Conservation (phyloP, 2,888 invertebrate species). For the Anoncus sp. region DNA sequence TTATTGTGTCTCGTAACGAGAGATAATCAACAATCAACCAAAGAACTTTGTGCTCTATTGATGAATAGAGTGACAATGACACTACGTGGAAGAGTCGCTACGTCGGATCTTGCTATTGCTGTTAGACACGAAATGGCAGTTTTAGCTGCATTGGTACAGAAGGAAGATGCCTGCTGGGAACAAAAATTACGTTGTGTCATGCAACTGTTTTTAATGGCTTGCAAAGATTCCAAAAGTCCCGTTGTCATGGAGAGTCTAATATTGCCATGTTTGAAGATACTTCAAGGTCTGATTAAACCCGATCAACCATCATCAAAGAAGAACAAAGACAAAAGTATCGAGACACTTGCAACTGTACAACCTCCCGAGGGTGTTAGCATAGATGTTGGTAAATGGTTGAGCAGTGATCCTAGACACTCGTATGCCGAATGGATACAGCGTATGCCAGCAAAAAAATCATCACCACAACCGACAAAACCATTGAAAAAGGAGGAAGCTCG, state of each 20-base stretch:
- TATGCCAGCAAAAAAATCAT: conserved; percentile 84
- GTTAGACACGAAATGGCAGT: conserved; percentile 96
- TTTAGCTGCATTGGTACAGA: conserved; percentile 93
- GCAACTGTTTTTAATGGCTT: conserved; percentile 92
- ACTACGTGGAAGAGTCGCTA: conserved; percentile 90
- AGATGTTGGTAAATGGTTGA: conserved; percentile 90
- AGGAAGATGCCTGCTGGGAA: conserved; percentile 98
- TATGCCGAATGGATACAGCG: conserved; percentile 90
- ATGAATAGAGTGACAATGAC: conserved; percentile 94
- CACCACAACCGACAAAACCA: conserved; percentile 74
- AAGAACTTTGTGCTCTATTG: conserved; percentile 92
- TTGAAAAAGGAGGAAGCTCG: conserved; percentile 79
- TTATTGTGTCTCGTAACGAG: conserved; percentile 94
- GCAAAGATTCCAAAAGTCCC: conserved; percentile 91
- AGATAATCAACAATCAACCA: conserved; percentile 93
- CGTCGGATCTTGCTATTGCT: conserved; percentile 89
- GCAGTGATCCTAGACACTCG: conserved; percentile 88
- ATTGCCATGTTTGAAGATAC: conserved; percentile 96
- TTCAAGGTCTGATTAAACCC: conserved; percentile 92
- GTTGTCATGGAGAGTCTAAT: conserved; percentile 96
- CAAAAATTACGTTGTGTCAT: conserved; percentile 94
- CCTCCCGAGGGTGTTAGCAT: conserved; percentile 87
- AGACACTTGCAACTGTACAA: conserved; percentile 84
- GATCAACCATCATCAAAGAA: conserved; percentile 85
- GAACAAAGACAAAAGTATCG: conserved; percentile 85